Base-by-base conservation (phyloP, 2,797 vertebrate species). In the Cynodonichthys magdalenae region DNA sequence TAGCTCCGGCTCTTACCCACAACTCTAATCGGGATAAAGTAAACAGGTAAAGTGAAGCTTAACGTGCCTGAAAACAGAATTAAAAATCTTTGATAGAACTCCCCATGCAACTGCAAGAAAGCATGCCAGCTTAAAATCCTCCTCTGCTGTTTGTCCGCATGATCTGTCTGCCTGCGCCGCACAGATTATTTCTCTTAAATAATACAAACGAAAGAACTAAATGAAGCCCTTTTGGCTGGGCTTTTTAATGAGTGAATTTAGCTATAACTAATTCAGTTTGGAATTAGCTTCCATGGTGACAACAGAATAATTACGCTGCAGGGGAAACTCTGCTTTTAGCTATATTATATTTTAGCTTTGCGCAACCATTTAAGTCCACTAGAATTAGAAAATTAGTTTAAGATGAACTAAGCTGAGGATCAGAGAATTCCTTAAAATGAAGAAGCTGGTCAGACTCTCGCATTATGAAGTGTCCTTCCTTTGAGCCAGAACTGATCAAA, bases 401-500 rank as follows among this genome's bases (percentile, higher is more conserved):
- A 63, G 51, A 49, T 46, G 3, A 41, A 67, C 14, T 48, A 36
- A 10, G 47, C 7, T 36, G 39, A 47, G 44, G 50, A 46, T 34
- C 3, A 41, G 18, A 10, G 2, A 54, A 54, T 41, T 51, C 3
- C 1, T 66, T 59, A 63, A 67, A 47, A 73, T 60, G 51, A 59
- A 65, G 31, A 7, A 44, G 42, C 11, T 15, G 61, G 68, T 71
- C 55, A 69, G 49, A 46, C 41, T 20, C 19, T 41, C 34, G 58
- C 12, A 71, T 55, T 53, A 66, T 27, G 55, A 64, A 52, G 53
- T 46, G 24, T 11, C 20, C 5, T 56, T 63, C 31, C 44, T 59
- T 20, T 57, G 31, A 79, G 58, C 11, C 27, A 62, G 49, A 76
- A 74, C 47, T 67, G 51, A 80, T 77, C 41, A 0, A 1, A 50